These are phyloP conservation scores for Sebastes minor DNA, from an alignment of 2,797 vertebrate genomes.

Conservation along the genomic window DNA sequence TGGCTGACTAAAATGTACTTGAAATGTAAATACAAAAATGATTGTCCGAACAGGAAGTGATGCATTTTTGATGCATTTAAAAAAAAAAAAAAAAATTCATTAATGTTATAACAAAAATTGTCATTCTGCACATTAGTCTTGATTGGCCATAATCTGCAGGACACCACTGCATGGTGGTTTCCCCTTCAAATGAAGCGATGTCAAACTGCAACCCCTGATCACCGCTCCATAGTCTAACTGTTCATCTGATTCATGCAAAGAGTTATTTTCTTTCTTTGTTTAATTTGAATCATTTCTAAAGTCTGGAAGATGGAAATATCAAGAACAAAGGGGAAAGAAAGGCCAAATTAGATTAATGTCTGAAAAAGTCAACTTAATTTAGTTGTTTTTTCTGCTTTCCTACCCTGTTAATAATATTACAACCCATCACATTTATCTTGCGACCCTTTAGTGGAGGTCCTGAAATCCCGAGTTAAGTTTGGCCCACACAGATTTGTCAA, in stretches of 20 bases:
- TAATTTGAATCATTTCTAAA: neutral
- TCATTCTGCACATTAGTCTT: neutral
- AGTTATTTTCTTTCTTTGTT: neutral
- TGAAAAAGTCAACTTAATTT: neutral
- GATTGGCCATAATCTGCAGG: neutral
- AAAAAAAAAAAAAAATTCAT: neutral
- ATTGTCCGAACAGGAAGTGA: neutral
- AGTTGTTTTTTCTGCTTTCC: neutral
- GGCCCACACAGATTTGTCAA: no score
- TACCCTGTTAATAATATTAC: neutral
- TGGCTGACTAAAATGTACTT: neutral
- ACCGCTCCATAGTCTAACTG: neutral
- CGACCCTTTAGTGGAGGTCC: neutral
- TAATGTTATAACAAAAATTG: neutral
- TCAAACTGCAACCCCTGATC: neutral
- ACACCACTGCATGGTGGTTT: neutral
- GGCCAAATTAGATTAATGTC: neutral
- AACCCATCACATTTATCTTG: neutral
- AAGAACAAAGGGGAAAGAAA: neutral
- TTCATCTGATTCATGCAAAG: neutral
- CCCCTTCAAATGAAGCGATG: neutral
- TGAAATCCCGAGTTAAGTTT: neutral
- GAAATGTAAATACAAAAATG: neutral
- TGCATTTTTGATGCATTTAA: neutral
- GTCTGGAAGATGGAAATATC: neutral